Evolutionary conservation across 2,113 vertebrate species (phyloP).

Genomic region (Pleuronectes platessa): DNA sequence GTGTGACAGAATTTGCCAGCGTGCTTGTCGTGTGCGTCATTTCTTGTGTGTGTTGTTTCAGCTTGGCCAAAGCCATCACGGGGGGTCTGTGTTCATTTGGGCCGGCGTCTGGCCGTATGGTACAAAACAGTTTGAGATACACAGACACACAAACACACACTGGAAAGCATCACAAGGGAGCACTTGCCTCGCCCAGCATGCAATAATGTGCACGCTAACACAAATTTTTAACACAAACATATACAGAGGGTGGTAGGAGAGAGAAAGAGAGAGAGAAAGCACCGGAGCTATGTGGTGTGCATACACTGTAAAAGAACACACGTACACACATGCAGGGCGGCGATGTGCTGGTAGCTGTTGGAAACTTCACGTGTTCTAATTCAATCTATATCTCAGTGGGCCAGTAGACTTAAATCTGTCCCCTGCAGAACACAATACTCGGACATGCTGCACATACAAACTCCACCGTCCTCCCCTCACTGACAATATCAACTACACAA

Average conservation of each 20-base stretch:
- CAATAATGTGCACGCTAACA: slow-evolving; percentile 54
- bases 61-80: slow-evolving; percentile 76
- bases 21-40: slow-evolving; percentile 40
- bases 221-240: slow-evolving; percentile 50
- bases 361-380: slow-evolving; percentile 72
- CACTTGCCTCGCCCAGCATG: slow-evolving; percentile 59
- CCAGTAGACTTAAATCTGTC: slow-evolving; percentile 69
- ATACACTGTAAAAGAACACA: slow-evolving; percentile 30
- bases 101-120: slow-evolving; percentile 77
- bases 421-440: slow-evolving; percentile 65
- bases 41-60: slow-evolving; percentile 68
- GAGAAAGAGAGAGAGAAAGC: slow-evolving; percentile 3
- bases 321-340: slow-evolving; percentile 49
- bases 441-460: slow-evolving; percentile 51
- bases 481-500: slow-evolving; percentile 6
- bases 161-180: slow-evolving; percentile 58
- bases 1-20: slow-evolving; percentile 49
- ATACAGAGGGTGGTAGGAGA: slow-evolving; percentile 42
- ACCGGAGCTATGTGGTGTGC: slow-evolving; percentile 36
- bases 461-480: slow-evolving; percentile 34
- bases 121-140: slow-evolving; percentile 74
- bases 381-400: slow-evolving; percentile 78
- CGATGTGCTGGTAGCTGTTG: slow-evolving; percentile 64
- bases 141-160: slow-evolving; percentile 24
- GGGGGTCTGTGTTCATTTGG: slow-evolving; percentile 80